Conservation (phyloP, 2,113 vertebrate genomes). For the Dicerorhinus sumatrensis region DNA sequence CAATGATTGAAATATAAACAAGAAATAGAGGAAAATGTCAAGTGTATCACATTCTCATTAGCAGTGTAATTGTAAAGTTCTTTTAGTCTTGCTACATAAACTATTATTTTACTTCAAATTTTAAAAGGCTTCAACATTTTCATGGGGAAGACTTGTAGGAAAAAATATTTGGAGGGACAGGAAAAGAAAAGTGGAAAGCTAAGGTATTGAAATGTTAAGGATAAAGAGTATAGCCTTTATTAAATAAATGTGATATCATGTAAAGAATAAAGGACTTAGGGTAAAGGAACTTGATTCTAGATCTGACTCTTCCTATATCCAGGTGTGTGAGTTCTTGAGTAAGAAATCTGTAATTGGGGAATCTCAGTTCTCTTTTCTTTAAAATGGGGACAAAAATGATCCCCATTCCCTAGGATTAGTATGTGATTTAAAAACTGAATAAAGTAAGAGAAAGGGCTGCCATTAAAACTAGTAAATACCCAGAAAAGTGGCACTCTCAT, state of each 20-base stretch:
- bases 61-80: constrained; percentile 43
- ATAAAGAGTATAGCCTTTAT: background rate
- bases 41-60: constrained; percentile 60
- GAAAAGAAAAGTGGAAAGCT: background rate
- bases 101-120: constrained; percentile 45
- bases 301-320: background rate
- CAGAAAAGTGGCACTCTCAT: background rate
- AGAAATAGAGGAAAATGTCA: constrained; percentile 69
- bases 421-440: constrained; percentile 4
- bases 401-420: background rate
- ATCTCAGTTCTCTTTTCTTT: background rate
- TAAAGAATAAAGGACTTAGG: background rate
- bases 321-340: background rate
- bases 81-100: background rate
- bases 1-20: constrained; percentile 58
- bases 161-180: background rate
- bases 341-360: background rate
- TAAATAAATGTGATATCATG: background rate
- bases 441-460: background rate
- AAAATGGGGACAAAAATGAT: background rate
- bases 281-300: background rate
- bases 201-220: background rate
- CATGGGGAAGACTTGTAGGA: background rate
- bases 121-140: constrained; percentile 1
- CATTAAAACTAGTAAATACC: background rate